These are phyloP conservation scores for Drosophila hydei DNA, from an alignment of 1,140 invertebrate species.

Conservation along the genomic window DNA sequence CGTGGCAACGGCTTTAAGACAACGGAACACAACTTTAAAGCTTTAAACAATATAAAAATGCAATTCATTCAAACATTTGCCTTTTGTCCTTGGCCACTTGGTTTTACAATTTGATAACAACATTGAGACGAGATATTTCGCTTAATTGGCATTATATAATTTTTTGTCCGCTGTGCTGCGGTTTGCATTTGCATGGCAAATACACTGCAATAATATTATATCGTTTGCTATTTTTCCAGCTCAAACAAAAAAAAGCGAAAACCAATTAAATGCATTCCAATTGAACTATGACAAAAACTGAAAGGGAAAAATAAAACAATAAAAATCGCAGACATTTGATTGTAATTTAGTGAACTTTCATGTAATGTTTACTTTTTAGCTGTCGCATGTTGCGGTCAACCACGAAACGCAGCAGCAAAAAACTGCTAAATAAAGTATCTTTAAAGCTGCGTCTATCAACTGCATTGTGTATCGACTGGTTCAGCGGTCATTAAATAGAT, in stretches of 20 bases:
- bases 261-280: conserved; percentile 70
- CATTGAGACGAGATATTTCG: conserved; percentile 46
- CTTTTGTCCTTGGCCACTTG: conserved; percentile 15
- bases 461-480: conserved; percentile 8
- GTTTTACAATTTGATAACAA: conserved; percentile 47
- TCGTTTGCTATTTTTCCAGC: conserved; percentile 42
- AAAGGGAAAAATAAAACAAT: conserved; percentile 1
- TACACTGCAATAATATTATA: conserved; percentile 45
- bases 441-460: conserved; percentile 4
- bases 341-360: conserved; percentile 53
- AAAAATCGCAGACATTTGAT: conserved; percentile 44
- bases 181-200: conserved; percentile 50
- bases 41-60: too few relatives aligned
- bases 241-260: conserved; percentile 18
- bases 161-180: conserved; percentile 53
- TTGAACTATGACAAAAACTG: conserved; percentile 29
- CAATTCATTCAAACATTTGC: too few relatives aligned
- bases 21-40: conserved; percentile 3
- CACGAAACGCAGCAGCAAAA: conserved; percentile 35
- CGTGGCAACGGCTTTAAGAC: neutral
- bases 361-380: conserved; percentile 44
- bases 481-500: conserved; percentile 33
- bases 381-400: conserved; percentile 42
- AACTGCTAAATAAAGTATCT: conserved; percentile 5
- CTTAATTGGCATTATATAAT: conserved; percentile 65